These are phyloP conservation scores for Catocala sponsa DNA, from an alignment of 2,888 invertebrate genomes.

Conservation along the genomic window DNA sequence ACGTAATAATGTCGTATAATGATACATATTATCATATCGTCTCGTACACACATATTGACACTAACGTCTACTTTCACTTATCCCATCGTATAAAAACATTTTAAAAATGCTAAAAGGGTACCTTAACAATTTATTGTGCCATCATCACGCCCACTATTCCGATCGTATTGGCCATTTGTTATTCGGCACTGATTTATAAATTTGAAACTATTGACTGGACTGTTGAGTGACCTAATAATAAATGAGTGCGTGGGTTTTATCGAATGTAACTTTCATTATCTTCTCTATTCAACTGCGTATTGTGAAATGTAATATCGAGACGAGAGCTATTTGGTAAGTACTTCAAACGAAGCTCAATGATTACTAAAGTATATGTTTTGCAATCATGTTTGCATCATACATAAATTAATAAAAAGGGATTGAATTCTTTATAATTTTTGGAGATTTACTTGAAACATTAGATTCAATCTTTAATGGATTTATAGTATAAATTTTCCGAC, in stretches of 20 bases:
- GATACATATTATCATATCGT: neutral
- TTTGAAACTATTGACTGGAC: constrained; percentile 12
- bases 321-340: neutral
- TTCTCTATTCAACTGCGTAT: neutral
- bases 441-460: too few species aligned
- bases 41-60: neutral
- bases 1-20: too few species aligned
- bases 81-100: neutral
- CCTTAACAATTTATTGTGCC: constrained; percentile 4
- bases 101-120: neutral
- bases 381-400: too few species aligned
- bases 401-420: too few species aligned
- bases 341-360: neutral
- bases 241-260: constrained; percentile 4
- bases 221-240: constrained; percentile 17
- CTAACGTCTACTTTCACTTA: too few species aligned
- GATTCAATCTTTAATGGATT: too few species aligned
- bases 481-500: too few species aligned
- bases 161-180: constrained; percentile 7
- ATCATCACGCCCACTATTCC: constrained; percentile 8
- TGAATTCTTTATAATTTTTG: too few species aligned
- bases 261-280: constrained; percentile 1
- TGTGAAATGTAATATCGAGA: too few species aligned
- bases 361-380: too few species aligned
- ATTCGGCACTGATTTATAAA: constrained; percentile 7